Evolutionary conservation across 2,888 invertebrate genomes (phyloP).

Genomic region (Stenichneumon culpator): DNA sequence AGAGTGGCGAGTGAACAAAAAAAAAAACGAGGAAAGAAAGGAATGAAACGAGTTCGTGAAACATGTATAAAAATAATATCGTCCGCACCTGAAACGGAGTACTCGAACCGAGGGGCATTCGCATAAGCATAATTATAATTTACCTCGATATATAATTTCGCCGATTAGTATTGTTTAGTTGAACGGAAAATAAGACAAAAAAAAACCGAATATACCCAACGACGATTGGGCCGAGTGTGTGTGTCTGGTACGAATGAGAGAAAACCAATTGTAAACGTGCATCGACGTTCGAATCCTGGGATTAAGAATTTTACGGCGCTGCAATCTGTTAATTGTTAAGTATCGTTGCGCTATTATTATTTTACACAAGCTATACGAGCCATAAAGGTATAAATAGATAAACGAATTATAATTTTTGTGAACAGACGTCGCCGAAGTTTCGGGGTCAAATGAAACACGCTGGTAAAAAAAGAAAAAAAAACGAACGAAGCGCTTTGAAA

Average conservation of each 20-base stretch:
- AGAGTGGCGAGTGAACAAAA: neutral
- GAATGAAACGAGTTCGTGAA: neutral
- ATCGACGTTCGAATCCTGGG: constrained; percentile 11
- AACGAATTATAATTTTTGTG: constrained; percentile 18
- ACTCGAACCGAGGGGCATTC: constrained; percentile 47
- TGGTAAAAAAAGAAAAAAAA: constrained; percentile 11
- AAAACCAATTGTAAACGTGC: neutral
- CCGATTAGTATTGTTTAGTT: constrained; percentile 38
- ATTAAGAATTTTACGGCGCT: constrained; percentile 19
- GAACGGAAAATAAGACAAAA: neutral
- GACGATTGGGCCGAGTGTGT: neutral
- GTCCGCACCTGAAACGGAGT: constrained; percentile 46
- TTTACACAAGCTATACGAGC: constrained; percentile 3
- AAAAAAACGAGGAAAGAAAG: neutral
- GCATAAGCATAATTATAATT: constrained; percentile 34
- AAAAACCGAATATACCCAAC: constrained; percentile 13
- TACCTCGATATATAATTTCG: constrained; percentile 11
- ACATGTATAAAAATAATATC: constrained; percentile 11
- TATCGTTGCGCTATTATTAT: neutral
- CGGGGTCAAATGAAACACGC: neutral
- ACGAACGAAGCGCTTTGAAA: neutral
- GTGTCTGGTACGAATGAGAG: neutral
- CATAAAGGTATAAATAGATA: constrained; percentile 6
- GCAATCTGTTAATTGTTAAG: constrained; percentile 7
- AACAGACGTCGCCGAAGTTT: constrained; percentile 11